Base-by-base conservation (phyloP, 2,797 vertebrate genomes). In the Kryptopterus vitreolus region DNA sequence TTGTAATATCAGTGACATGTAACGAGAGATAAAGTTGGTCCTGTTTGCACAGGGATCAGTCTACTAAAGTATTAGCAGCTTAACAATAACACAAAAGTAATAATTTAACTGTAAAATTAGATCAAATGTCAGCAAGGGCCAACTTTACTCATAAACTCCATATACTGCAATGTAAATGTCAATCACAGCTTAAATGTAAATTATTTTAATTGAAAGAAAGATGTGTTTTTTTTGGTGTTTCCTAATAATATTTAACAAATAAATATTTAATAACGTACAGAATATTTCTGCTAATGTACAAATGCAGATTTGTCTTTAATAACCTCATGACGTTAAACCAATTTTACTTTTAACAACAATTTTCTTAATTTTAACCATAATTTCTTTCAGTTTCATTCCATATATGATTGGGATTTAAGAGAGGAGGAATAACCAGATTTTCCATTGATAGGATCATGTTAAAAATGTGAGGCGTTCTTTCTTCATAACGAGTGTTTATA, bases 361-460 rank as follows among this genome's bases (percentile, higher is more conserved):
- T 20, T 12, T n/a, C n/a, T n/a, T n/a, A n/a, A n/a, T n/a, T n/a
- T n/a, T n/a, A n/a, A n/a, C 5, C 15, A 77, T 68, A 35, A 77
- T 50, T 46, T 77, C 75, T 18, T 71, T 15, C 26, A 71, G 69
- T 71, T 71, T 71, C 18, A 74, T n/a, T 38, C 71, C 71, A 58
- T 65, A 77, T 33, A 77, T 65, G 13, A 77, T 65, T 38, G n/a
- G 75, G 75, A 65, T 77, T 77, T 0, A 77, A 58, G 20, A 58
- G 3, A 58, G 57, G 57, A 15, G 77, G 77, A 31, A 78, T 29
- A 3, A 78, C 22, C 38, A 58, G 3, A 46, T 31, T 29, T 48
- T 70, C 77, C 15, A 78, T 20, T 4, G 77, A 78, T 53, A 70
- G 18, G 6, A 78, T 78, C 53, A 78, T 78, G 22, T n/a, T 1